Evolutionary conservation across 1,140 invertebrate genomes (phyloP), one percentile per base, ranked within the genome.

Genomic region (Lethocerus indicus): DNA sequence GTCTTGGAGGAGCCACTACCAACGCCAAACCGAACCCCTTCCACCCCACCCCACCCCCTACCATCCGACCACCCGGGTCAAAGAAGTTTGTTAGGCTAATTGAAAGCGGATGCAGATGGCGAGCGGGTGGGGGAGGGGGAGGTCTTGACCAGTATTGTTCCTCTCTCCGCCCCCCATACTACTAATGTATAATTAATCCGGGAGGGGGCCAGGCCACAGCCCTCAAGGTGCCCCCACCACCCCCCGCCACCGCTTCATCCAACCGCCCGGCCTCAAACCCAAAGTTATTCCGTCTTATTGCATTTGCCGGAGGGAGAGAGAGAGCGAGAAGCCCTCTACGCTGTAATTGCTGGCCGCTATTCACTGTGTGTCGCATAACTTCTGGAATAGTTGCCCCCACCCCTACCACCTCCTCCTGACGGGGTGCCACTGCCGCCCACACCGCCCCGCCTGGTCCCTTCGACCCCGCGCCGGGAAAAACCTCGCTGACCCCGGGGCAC

Each of bases 81-180:
- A 51, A 51, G 50, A 51, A 51, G 50, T 51, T 51, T 51, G 50
- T 47, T 51, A 51, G 43, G 39, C 49, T 50, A 50, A 50, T 50
- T 37, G 36, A 50, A 50, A 37, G 35, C 42, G 46, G 14, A 35
- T n/a, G n/a, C 32, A 35, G 32, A 12, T 35, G 12, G 9, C 32
- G 32, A 35, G 12, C 32, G 9, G 12, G 12, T 35, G 9, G 9
- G n/a, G n/a, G 26, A 26, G 26, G 16, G 27, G 27, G 23, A 35
- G 18, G 20, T 35, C 44, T 46, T 46, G 44, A 46, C 44, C 50
- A 35, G 29, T 47, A 47, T 47, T 47, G 46, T 37, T 37, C 43
- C 24, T 27, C 12, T 39, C 32, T 23, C 35, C 37, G 27, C n/a
- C 43, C 21, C 29, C 18, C 29, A 27, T 23, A 29, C 40, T 32